Percentiles rank a stretch among this genome's conserved stretches.
phyloP scores from a whole-genome alignment of 2,113 vertebrate genomes.

The Macaca mulatta region DNA sequence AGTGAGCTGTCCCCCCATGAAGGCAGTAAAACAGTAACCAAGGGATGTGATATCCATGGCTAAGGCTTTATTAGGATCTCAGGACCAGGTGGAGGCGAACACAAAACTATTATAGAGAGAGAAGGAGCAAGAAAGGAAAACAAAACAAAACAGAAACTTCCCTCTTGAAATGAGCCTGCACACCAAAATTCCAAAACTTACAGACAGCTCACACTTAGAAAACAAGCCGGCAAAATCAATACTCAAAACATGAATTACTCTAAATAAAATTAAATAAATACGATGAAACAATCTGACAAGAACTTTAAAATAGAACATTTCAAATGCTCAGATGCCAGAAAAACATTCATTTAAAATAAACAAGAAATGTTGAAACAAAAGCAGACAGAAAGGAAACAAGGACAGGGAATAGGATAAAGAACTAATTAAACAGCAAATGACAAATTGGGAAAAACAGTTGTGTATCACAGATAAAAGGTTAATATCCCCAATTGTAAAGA shows the following conservation, averaged over 20 bases:
- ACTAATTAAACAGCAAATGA: not conserved
- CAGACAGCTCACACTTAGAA: not conserved
- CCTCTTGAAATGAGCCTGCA: not conserved
- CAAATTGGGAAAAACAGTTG: not conserved
- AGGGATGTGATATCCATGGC: not conserved
- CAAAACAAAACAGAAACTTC: not conserved
- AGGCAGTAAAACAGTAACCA: not conserved
- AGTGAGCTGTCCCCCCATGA: accelerated
- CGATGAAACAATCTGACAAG: not conserved
- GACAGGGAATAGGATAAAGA: not conserved
- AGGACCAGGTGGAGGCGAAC: not conserved
- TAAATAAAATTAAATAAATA: not conserved
- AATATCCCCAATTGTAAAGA: not conserved
- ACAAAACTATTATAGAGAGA: not conserved
- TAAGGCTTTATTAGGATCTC: not conserved
- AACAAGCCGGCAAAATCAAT: not conserved
- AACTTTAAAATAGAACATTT: not conserved
- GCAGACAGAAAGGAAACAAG: not conserved
- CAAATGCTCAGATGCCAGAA: not conserved
- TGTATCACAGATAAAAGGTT: not conserved
- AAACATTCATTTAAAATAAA: slow-evolving; percentile 18
- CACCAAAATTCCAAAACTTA: not conserved
- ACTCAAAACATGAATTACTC: not conserved
- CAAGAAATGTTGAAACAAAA: slow-evolving; percentile 25
- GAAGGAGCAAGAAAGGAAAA: not conserved